Base-by-base conservation (phyloP, 2,797 vertebrate species). In the Brachymystax lenok region DNA sequence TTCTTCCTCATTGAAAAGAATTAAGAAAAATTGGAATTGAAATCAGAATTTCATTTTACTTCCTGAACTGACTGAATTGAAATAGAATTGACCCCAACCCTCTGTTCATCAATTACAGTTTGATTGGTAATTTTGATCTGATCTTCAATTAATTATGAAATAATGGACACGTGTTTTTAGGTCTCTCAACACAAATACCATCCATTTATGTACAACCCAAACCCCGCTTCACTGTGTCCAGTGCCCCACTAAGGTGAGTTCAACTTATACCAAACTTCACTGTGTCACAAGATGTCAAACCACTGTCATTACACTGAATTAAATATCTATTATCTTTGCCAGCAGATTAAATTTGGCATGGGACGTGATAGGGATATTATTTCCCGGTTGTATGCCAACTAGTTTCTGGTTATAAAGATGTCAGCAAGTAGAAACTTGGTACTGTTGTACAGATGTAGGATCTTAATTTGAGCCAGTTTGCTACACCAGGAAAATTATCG, bases 201-300 rank as follows among this genome's bases (percentile, higher is more conserved):
- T 12, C 74, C 64, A 54, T 35, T 74, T 56, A 71, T 71, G 71
- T 80, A 74, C 84, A 84, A 54, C 14, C 73, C 14, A 75, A 77
- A 82, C 59, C 81, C 64, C 46, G 56, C 54, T 13, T 59, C 10
- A 72, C 71, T 19, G 51, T 82, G 52, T 51, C 54, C 14, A 79
- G 68, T 19, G 78, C 84, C 77, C 84, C 89, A 72, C 74, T 80
- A 30, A 91, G 89, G 94, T 64, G n/a, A 67, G 4, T 5, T 33
- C 14, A 27, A 21, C 19, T 63, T 61, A 8, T 21, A 50, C 6
- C 14, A 24, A 13, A 13, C 19, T 21, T 1, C 71, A 52, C 16
- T 19, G 0, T 33, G 1, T 75, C 21, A 59, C 21, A 70, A 19
- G 40, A 63, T 70, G 33, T 59, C 24, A 73, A 27, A 30, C 4